Evolutionary conservation across 2,888 invertebrate genomes (phyloP).

Genomic region (Asteroscopus sphinx): DNA sequence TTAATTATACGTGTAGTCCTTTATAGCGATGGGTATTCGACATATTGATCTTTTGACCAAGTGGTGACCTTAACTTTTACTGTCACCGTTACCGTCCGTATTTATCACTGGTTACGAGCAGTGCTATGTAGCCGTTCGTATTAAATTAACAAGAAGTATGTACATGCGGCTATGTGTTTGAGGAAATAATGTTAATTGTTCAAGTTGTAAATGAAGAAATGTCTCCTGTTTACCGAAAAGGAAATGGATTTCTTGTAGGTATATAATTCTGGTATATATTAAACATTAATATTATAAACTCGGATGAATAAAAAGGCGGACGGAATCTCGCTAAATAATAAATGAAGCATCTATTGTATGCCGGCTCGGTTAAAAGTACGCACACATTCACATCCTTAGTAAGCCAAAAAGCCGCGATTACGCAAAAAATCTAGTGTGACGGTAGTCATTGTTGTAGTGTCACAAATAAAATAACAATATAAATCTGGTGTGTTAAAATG

Average conservation of each 20-base stretch:
- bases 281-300: no score
- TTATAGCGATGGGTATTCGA: constrained; percentile 62
- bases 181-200: constrained; percentile 48
- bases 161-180: constrained; percentile 35
- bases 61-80: constrained; percentile 62
- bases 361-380: no score
- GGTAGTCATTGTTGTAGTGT: no score
- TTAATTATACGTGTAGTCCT: constrained; percentile 58
- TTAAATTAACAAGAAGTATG: constrained; percentile 47
- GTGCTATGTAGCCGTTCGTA: constrained; percentile 38
- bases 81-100: constrained; percentile 59
- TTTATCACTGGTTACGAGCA: constrained; percentile 43
- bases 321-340: no score
- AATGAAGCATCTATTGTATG: no score
- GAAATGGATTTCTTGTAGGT: neutral
- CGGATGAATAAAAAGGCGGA: no score
- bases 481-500: no score
- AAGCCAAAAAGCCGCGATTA: no score
- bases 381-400: no score
- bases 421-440: no score
- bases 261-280: neutral
- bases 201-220: constrained; percentile 4
- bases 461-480: no score
- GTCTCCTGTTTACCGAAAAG: neutral
- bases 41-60: constrained; percentile 67